These are phyloP conservation scores for Sinocyclocheilus grahami DNA, from an alignment of 2,113 vertebrate genomes.

Conservation along the genomic window DNA sequence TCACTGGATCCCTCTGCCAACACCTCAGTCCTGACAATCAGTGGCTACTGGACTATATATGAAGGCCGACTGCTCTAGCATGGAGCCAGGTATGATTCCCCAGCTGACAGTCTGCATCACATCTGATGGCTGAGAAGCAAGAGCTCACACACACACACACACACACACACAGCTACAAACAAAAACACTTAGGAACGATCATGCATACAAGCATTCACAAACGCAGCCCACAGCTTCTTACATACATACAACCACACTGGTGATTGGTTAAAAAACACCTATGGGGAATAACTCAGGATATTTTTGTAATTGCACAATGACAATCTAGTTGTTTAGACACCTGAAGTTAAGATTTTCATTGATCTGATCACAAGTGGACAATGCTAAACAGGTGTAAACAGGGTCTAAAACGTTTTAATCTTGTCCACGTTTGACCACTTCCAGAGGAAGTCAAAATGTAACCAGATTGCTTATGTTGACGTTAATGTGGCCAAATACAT, in stretches of 20 bases:
- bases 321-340: too few relatives aligned
- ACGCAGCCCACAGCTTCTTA: not conserved
- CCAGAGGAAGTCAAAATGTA: too few relatives aligned
- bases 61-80: constrained; percentile 57
- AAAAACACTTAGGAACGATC: constrained; percentile 38
- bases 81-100: constrained; percentile 59
- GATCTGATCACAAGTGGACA: not conserved
- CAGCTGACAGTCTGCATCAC: constrained; percentile 58
- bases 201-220: not conserved
- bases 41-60: constrained; percentile 53
- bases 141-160: constrained; percentile 15
- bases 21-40: constrained; percentile 59
- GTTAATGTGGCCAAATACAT: too few relatives aligned
- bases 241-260: not conserved
- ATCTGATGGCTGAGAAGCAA: constrained; percentile 52
- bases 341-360: not conserved
- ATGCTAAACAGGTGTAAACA: not conserved
- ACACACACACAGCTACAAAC: constrained; percentile 40
- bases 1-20: constrained; percentile 57
- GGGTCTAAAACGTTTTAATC: not conserved
- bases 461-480: too few relatives aligned
- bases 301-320: not conserved
- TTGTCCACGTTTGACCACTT: not conserved
- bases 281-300: not conserved
- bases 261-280: not conserved